A percentile compares a stretch with the other conserved stretches of the same genome.
These are phyloP conservation scores for Microhierax caerulescens DNA, from an alignment of 2,797 vertebrate species.

Conservation along the genomic window DNA sequence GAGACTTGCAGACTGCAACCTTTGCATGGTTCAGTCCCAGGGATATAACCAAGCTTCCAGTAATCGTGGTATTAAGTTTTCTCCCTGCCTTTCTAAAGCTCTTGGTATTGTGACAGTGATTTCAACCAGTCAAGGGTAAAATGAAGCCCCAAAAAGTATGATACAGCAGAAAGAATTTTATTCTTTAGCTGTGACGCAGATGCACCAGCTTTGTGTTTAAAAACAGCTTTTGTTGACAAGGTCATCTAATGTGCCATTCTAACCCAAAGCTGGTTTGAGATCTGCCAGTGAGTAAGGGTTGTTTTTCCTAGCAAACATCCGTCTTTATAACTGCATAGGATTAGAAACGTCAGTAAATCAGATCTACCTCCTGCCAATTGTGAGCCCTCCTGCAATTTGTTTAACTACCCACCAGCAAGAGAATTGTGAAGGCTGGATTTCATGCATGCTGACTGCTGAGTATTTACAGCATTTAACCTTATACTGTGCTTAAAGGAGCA, in stretches of 20 bases:
- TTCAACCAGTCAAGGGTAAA: slow-evolving; percentile 22
- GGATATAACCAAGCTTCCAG: slow-evolving; percentile 23
- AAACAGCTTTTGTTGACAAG: slow-evolving; percentile 39
- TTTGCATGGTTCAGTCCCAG: slow-evolving; percentile 36
- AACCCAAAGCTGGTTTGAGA: neutral
- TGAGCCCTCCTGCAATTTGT: slow-evolving; percentile 22
- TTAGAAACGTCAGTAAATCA: slow-evolving; percentile 19
- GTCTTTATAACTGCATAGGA: neutral
- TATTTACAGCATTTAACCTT: slow-evolving; percentile 20
- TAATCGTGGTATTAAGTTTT: slow-evolving; percentile 28
- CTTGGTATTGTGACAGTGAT: slow-evolving; percentile 19
- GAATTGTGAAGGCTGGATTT: slow-evolving; percentile 21
- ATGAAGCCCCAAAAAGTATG: slow-evolving; percentile 10
- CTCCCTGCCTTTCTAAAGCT: slow-evolving; percentile 43
- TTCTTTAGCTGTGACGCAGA: slow-evolving; percentile 3
- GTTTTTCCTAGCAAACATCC: neutral
- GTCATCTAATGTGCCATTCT: neutral
- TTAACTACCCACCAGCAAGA: slow-evolving; percentile 26
- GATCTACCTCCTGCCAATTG: slow-evolving; percentile 17
- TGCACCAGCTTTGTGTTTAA: slow-evolving; percentile 22
- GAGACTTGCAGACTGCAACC: slow-evolving; percentile 24
- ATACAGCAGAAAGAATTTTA: slow-evolving; percentile 26
- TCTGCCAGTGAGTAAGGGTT: neutral
- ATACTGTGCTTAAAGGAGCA: neutral
- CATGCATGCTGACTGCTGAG: neutral